Evolutionary conservation across 2,797 vertebrate genomes (phyloP), one percentile per base, ranked within the genome.

Genomic region (Takifugu rubripes): DNA sequence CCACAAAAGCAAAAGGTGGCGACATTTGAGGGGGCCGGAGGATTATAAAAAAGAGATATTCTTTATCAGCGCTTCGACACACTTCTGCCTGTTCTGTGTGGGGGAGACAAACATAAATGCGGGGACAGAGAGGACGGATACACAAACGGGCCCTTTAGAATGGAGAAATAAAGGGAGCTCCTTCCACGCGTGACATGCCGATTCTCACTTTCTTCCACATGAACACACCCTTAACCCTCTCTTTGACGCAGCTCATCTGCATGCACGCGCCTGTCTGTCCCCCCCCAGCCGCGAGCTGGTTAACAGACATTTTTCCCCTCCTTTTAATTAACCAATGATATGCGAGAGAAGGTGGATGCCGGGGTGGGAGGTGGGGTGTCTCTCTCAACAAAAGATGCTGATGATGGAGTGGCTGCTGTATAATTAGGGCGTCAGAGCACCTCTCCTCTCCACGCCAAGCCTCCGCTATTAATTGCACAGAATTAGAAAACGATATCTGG

Each of bases 401-500:
- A 96, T 99, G 96, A 98, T 96, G 94, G 95, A 98, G 94, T 94
- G 94, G 93, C 94, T 94, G 96, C 92, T 90, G 93, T 94, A 94
- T 98, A 97, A 99, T 99, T 99, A 98, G 95, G 88, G 92, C 94
- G 94, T 96, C 96, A 94, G 93, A 92, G 92, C 92, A 42, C 92
- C 75, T 81, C 84, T 89, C 80, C 82, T 87, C 93, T 95, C 92
- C 92, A 90, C 91, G 89, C 92, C 91, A 91, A 94, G 92, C 92
- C 93, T 93, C 90, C 80, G 91, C 93, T 94, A 96, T 98, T 98
- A 97, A 99, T 97, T 99, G 95, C 93, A 94, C 93, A 92, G 92
- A 96, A 98, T 96, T 96, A 96, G 94, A 96, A 98, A 96, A 96
- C 92, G 93, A 95, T 96, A 96, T 95, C 93, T 92, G 93, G 93